A percentile compares a stretch with the other conserved stretches of the same genome.
phyloP scores from a whole-genome alignment of 2,113 vertebrate genomes.

The Hippotragus niger region DNA sequence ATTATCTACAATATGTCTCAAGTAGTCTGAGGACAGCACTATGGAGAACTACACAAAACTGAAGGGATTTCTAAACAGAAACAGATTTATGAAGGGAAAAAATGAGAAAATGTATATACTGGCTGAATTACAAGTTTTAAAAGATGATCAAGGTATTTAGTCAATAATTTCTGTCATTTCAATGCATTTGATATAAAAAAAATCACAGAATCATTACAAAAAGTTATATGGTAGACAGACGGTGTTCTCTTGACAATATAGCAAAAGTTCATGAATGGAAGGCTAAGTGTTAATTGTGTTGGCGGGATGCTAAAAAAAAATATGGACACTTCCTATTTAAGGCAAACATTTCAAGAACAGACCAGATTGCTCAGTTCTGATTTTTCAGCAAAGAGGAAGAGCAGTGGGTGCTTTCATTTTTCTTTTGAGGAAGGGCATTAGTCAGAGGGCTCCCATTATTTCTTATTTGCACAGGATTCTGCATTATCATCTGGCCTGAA shows the following conservation, averaged over 20 bases:
- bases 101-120: neutral
- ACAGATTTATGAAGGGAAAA: neutral
- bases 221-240: neutral
- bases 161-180: neutral
- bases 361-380: constrained; percentile 7
- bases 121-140: neutral
- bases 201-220: neutral
- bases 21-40: neutral
- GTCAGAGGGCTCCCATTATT: neutral
- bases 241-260: constrained; percentile 29
- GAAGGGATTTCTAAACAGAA: constrained; percentile 22
- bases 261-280: constrained; percentile 47
- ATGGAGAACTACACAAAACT: neutral
- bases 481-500: neutral
- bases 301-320: constrained; percentile 6
- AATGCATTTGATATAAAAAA: neutral
- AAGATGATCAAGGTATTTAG: constrained; percentile 7
- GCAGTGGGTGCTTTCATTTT: neutral
- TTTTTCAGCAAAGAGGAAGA: constrained; percentile 39
- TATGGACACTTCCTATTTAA: constrained; percentile 21
- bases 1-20: neutral
- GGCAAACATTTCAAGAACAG: constrained; percentile 9
- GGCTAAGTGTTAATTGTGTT: constrained; percentile 20
- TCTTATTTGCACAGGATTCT: neutral
- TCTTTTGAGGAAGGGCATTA: neutral